Conservation (phyloP, 2,888 invertebrate species). For the Heliconius sara region DNA sequence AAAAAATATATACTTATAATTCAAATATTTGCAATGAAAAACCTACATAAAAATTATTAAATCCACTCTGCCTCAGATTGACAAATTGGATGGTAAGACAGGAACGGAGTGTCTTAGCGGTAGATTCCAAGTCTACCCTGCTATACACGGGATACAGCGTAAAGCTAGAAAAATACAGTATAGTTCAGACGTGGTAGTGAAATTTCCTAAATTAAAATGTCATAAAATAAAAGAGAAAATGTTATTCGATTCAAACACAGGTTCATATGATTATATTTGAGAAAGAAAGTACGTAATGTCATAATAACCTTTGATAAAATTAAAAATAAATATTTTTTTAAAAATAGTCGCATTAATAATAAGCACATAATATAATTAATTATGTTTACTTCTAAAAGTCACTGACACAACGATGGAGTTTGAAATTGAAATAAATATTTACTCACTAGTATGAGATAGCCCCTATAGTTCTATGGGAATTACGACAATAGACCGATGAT, state of each 20-base stretch:
- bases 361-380: not conserved
- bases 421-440: not conserved
- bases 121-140: not conserved
- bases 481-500: not conserved
- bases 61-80: too few relatives aligned
- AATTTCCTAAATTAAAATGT: not conserved
- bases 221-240: not conserved
- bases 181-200: too few relatives aligned
- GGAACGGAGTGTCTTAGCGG: not conserved
- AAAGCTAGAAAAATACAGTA: too few relatives aligned
- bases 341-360: conserved; percentile 6
- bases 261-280: not conserved
- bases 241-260: too few relatives aligned
- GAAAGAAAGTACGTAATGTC: not conserved
- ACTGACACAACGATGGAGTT: not conserved
- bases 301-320: conserved; percentile 3
- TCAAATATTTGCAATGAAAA: too few relatives aligned
- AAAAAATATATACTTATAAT: too few relatives aligned
- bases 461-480: not conserved
- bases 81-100: too few relatives aligned
- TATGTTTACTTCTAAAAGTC: conserved; percentile 14
- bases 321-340: conserved; percentile 9
- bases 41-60: too few relatives aligned
- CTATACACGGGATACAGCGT: not conserved
- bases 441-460: not conserved